Conservation (phyloP, 2,888 invertebrate species). For the Scrobipalpa costella region DNA sequence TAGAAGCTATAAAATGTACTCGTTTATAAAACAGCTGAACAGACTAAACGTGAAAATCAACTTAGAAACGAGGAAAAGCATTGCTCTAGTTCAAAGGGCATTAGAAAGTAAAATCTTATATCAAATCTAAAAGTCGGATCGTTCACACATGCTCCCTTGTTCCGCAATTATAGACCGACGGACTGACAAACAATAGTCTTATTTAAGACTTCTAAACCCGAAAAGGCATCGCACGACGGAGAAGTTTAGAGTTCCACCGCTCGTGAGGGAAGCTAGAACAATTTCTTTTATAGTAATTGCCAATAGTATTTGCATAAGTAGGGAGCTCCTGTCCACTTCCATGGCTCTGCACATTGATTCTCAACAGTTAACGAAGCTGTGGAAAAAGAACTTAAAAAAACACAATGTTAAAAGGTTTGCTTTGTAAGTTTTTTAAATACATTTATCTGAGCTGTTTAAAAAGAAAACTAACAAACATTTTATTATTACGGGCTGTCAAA, state of each 20-base stretch:
- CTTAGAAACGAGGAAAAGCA: background rate
- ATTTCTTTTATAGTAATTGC: slow-evolving; percentile 73
- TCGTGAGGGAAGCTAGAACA: slow-evolving; percentile 51
- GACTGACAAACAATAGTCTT: slow-evolving; percentile 59
- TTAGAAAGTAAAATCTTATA: slow-evolving; percentile 20
- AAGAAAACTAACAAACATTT: slow-evolving; percentile 20
- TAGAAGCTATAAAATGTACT: too few species aligned
- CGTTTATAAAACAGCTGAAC: too few species aligned
- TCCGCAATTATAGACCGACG: slow-evolving; percentile 41
- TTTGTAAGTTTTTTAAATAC: slow-evolving; percentile 5
- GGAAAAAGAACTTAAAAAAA: slow-evolving; percentile 28
- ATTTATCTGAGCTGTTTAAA: background rate
- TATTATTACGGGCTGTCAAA: slow-evolving; percentile 36
- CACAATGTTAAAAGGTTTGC: slow-evolving; percentile 11
- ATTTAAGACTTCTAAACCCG: slow-evolving; percentile 51
- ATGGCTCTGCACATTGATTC: slow-evolving; percentile 35
- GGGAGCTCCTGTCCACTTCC: slow-evolving; percentile 41
- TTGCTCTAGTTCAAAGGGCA: background rate
- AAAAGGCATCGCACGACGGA: slow-evolving; percentile 65
- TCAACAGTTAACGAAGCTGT: slow-evolving; percentile 31
- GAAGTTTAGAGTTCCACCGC: slow-evolving; percentile 36
- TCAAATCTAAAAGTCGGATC: slow-evolving; percentile 27
- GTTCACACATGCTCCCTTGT: slow-evolving; percentile 31
- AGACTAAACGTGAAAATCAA: background rate
- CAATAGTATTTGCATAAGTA: slow-evolving; percentile 66